phyloP scores from a whole-genome alignment of 2,797 vertebrate species.

The Leptatherina wallacei region DNA sequence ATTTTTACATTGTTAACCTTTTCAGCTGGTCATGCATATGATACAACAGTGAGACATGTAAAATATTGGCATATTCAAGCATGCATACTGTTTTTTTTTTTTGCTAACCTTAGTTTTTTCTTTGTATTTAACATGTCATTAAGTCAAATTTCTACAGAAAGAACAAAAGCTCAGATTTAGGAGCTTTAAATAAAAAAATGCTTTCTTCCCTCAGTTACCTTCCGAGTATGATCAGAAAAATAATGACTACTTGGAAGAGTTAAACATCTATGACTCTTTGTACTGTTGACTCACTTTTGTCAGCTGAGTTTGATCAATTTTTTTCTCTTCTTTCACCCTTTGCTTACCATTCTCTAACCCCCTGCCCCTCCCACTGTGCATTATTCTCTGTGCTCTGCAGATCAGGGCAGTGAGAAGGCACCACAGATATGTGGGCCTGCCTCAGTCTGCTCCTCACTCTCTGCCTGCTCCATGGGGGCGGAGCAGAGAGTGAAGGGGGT shows the following conservation, averaged over 20 bases:
- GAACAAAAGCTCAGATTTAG: not conserved
- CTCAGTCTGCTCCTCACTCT: constrained; percentile 90
- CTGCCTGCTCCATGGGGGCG: constrained; percentile 88
- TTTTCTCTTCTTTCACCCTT: constrained; percentile 13
- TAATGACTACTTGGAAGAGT: not conserved
- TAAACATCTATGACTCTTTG: constrained; percentile 36
- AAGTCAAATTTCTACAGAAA: not conserved
- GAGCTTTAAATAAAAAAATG: not conserved
- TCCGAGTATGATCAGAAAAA: not conserved
- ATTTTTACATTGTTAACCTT: not conserved
- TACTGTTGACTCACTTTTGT: constrained; percentile 19
- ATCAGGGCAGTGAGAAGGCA: constrained; percentile 49
- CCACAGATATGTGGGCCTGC: constrained; percentile 86
- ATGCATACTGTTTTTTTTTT: not conserved
- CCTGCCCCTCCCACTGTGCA: not conserved
- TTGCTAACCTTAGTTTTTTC: not conserved
- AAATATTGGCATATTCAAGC: not conserved
- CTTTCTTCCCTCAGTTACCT: not conserved
- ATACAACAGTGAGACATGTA: not conserved
- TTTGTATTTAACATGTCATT: not conserved
- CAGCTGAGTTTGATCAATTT: constrained; percentile 19
- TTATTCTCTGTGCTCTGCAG: constrained; percentile 33
- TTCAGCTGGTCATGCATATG: not conserved
- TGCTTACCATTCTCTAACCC: not conserved
- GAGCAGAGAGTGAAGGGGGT: constrained; percentile 84